A percentile compares a stretch with the other conserved stretches of the same genome.
Evolutionary conservation across 1,140 invertebrate genomes (phyloP).

Genomic region (Oncopodura yosiiana): DNA sequence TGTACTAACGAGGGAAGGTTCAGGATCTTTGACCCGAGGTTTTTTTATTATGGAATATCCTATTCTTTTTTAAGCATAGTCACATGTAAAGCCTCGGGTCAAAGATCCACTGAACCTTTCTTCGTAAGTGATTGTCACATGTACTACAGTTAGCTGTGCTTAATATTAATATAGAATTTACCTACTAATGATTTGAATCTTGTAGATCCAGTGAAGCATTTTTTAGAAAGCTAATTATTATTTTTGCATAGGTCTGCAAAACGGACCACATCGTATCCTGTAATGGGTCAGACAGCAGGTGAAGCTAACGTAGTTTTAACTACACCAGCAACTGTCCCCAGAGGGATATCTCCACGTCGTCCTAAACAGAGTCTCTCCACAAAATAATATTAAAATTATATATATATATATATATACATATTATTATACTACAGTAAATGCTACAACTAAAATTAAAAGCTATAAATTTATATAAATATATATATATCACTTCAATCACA

Average conservation of each 20-base stretch:
- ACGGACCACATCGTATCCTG: conserved; percentile 34
- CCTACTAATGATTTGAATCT: background rate
- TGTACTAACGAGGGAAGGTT: too few relatives aligned
- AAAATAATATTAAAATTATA: too few relatives aligned
- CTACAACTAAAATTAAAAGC: too few relatives aligned
- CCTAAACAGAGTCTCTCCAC: conserved; percentile 5
- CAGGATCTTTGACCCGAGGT: too few relatives aligned
- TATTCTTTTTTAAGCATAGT: too few relatives aligned
- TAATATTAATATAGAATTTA: background rate
- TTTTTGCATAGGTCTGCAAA: conserved; percentile 30
- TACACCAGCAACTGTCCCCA: background rate
- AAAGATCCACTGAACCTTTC: background rate
- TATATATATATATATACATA: too few relatives aligned
- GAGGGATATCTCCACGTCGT: conserved; percentile 6
- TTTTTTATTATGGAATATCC: too few relatives aligned
- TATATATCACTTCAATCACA: too few relatives aligned
- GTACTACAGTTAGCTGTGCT: background rate
- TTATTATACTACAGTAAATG: too few relatives aligned
- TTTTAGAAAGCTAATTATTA: background rate
- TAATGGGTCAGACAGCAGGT: conserved; percentile 21
- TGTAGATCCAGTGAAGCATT: background rate
- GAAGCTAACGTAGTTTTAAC: background rate
- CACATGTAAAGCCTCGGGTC: background rate
- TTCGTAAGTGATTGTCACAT: background rate
- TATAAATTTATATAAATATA: too few relatives aligned